phyloP scores from a whole-genome alignment of 2,113 vertebrate genomes.

The Microtus oregoni region DNA sequence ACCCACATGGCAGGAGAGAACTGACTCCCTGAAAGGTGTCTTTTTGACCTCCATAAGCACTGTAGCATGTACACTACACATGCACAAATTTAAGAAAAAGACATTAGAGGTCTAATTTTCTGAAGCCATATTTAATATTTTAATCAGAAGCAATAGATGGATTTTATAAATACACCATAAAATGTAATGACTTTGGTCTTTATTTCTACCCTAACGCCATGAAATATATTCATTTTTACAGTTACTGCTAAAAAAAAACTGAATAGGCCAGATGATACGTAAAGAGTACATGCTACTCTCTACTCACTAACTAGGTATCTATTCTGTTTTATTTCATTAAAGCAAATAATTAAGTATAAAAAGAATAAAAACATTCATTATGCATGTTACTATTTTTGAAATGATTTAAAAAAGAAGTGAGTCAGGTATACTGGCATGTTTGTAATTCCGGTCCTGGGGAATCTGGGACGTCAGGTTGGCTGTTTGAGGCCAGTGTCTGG shows the following conservation, averaged over 20 bases:
- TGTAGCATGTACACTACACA: not conserved
- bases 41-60: not conserved
- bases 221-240: constrained; percentile 62
- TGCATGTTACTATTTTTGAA: not conserved
- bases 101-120: not conserved
- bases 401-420: constrained; percentile 12
- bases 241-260: not conserved
- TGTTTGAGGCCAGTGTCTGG: not conserved
- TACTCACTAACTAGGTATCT: not conserved
- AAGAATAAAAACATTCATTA: not conserved
- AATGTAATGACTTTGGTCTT: constrained; percentile 27
- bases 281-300: not conserved
- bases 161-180: not conserved
- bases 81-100: not conserved
- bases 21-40: not conserved
- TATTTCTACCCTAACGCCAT: constrained; percentile 9
- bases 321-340: not conserved
- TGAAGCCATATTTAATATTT: constrained; percentile 55
- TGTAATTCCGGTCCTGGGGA: not conserved
- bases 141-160: not conserved
- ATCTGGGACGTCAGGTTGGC: not conserved
- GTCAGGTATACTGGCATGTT: not conserved
- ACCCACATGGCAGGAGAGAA: not conserved
- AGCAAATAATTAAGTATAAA: constrained; percentile 18
- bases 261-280: not conserved